Evolutionary conservation across 2,888 invertebrate genomes (phyloP).

Genomic region (Cephonodes hylas): DNA sequence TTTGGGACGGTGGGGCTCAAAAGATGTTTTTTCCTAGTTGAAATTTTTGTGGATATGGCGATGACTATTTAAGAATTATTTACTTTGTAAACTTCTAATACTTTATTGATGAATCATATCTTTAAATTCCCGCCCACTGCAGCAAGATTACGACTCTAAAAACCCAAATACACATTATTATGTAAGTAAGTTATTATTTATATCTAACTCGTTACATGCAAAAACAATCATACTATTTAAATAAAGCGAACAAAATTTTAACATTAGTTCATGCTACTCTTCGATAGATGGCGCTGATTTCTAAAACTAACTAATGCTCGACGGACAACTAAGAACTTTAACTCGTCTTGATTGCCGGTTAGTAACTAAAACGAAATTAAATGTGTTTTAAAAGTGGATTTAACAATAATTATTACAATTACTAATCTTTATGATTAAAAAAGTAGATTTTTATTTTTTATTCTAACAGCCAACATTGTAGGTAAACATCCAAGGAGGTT

Average conservation of each 20-base stretch:
- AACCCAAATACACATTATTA: too few relatives aligned
- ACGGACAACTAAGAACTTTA: background rate
- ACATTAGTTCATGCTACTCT: conserved; percentile 41
- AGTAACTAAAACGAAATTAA: background rate
- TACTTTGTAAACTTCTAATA: background rate
- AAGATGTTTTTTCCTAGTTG: conserved; percentile 13
- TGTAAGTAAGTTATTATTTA: background rate
- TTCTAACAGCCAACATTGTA: background rate
- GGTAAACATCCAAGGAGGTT: background rate
- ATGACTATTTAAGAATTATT: background rate
- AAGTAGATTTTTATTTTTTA: too few relatives aligned
- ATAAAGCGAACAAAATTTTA: background rate
- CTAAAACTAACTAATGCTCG: background rate
- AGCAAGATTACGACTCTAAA: too few relatives aligned
- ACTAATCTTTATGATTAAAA: too few relatives aligned
- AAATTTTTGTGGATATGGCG: background rate
- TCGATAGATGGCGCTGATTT: conserved; percentile 56
- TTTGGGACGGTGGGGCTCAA: conserved; percentile 39
- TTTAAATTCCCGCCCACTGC: too few relatives aligned
- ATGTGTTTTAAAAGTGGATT: background rate
- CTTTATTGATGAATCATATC: background rate
- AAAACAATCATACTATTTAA: too few relatives aligned
- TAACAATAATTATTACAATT: background rate
- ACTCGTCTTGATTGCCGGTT: background rate
- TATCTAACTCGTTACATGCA: too few relatives aligned